Conservation (phyloP, 2,888 invertebrate species). For the Drosophila cognata region DNA sequence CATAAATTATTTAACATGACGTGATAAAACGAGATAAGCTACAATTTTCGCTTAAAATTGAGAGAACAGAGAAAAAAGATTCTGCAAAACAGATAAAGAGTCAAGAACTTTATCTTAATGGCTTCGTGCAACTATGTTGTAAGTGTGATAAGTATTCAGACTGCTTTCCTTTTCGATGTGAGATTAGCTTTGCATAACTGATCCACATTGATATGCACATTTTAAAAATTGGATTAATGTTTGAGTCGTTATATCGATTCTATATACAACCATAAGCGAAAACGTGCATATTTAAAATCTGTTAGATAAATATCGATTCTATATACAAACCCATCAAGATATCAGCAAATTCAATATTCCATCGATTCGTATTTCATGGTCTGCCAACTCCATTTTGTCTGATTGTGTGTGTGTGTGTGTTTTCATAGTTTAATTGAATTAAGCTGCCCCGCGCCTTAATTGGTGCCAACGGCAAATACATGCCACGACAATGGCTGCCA, state of each 20-base stretch:
- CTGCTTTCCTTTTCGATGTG: neutral
- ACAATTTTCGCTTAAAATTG: neutral
- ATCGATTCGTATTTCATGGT: slow-evolving; percentile 16
- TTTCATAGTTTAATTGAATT: slow-evolving; percentile 67
- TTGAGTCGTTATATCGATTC: neutral
- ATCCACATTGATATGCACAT: neutral
- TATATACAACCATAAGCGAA: neutral
- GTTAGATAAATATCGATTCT: slow-evolving; percentile 24
- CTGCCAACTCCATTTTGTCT: slow-evolving; percentile 44
- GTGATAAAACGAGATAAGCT: neutral
- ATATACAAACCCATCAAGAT: neutral
- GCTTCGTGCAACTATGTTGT: neutral
- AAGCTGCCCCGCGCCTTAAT: slow-evolving; percentile 68
- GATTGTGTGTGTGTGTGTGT: neutral
- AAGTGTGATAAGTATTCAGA: neutral
- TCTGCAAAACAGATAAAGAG: neutral
- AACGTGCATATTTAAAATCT: neutral
- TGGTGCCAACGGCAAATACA: slow-evolving; percentile 53
- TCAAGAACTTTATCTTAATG: neutral
- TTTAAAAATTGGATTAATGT: neutral
- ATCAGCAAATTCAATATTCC: neutral
- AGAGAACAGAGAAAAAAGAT: neutral
- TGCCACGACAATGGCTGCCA: slow-evolving; percentile 61
- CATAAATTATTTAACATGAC: neutral
- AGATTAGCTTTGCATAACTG: neutral